phyloP scores from a whole-genome alignment of 2,888 invertebrate species.

The Callyntrura guangdongensis region DNA sequence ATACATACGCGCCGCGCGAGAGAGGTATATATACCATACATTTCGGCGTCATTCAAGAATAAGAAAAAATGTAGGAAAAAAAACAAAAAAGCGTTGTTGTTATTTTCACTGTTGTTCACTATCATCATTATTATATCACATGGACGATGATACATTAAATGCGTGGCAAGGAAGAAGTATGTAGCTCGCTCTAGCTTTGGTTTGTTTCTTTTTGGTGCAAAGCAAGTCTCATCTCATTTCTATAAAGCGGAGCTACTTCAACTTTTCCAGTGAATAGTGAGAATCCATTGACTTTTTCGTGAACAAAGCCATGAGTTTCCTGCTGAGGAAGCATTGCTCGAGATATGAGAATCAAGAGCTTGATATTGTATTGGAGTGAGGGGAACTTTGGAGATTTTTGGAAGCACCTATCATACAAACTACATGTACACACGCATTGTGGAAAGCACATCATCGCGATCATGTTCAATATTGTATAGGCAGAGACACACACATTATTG shows the following conservation, averaged over 20 bases:
- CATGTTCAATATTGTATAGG: background rate
- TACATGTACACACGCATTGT: background rate
- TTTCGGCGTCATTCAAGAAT: background rate
- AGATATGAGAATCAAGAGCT: conserved; percentile 17
- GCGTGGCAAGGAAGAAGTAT: conserved; percentile 40
- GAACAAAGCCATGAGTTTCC: conserved; percentile 61
- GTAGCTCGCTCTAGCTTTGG: conserved; percentile 18
- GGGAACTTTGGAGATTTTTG: background rate
- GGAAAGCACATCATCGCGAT: conserved; percentile 2
- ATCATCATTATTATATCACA: conserved; percentile 57
- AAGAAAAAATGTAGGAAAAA: conserved; percentile 31
- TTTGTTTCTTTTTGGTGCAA: conserved; percentile 58
- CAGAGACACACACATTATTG: conserved; percentile 22
- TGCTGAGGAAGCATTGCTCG: conserved; percentile 42
- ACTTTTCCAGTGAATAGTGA: conserved; percentile 64
- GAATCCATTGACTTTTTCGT: conserved; percentile 72
- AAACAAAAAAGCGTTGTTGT: conserved; percentile 51
- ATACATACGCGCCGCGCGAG: background rate
- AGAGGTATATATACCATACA: background rate
- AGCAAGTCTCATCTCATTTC: conserved; percentile 40
- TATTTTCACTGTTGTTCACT: conserved; percentile 64
- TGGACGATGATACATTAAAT: conserved; percentile 74
- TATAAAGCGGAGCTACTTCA: conserved; percentile 56
- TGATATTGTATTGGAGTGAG: conserved; percentile 12
- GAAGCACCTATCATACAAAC: background rate